Evolutionary conservation across 2,797 vertebrate genomes (phyloP).

Genomic region (Melanotaenia nigrans): DNA sequence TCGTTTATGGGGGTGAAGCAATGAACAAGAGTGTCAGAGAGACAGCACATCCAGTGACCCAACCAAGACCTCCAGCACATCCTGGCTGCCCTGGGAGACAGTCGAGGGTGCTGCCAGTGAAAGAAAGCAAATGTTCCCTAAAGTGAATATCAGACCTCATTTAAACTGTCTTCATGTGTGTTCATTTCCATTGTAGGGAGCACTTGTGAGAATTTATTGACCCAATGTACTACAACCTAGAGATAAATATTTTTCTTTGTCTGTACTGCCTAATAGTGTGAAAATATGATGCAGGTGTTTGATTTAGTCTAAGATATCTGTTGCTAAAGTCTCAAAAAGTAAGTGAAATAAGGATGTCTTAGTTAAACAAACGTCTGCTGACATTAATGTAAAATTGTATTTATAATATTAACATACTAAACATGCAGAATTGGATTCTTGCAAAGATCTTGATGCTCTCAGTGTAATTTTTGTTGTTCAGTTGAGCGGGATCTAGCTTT

Average conservation of each 20-base stretch:
- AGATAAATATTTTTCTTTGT: not conserved
- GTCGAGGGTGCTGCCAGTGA: conserved; percentile 8
- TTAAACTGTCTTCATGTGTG: not conserved
- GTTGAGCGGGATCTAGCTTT: not conserved
- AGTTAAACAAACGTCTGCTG: no score
- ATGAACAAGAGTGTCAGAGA: not conserved
- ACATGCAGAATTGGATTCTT: not conserved
- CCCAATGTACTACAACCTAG: not conserved
- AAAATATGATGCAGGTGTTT: not conserved
- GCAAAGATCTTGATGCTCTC: not conserved
- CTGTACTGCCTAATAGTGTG: not conserved
- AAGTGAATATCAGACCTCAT: not conserved
- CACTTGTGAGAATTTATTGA: not conserved
- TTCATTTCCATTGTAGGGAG: not conserved
- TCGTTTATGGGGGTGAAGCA: conserved; percentile 22
- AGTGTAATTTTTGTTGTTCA: not conserved
- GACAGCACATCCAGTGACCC: conserved; percentile 31
- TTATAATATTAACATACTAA: no score
- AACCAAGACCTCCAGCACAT: conserved; percentile 56
- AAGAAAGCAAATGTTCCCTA: not conserved
- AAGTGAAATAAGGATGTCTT: no score
- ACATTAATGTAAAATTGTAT: no score
- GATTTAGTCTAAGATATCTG: no score
- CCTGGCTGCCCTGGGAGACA: conserved; percentile 67
- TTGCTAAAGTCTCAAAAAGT: no score